Evolutionary conservation across 2,113 vertebrate genomes (phyloP).

Genomic region (Lathamus discolor): DNA sequence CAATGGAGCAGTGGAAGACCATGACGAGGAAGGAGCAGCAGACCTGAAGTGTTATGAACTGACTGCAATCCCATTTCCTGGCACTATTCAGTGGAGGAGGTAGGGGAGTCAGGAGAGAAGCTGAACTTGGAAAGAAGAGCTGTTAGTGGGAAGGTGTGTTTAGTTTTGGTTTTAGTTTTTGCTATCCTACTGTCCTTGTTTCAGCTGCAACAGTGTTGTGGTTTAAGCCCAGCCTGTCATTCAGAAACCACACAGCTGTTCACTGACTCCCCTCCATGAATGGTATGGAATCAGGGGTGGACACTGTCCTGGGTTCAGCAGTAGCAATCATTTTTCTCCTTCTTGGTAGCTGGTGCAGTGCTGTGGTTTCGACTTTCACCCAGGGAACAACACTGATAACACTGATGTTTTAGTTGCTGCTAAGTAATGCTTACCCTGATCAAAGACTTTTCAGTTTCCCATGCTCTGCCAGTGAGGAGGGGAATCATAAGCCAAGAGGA

Average conservation of each 20-base stretch:
- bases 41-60: background rate
- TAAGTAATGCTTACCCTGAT: background rate
- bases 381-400: background rate
- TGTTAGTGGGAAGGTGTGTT: background rate
- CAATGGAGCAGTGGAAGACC: background rate
- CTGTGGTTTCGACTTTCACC: background rate
- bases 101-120: background rate
- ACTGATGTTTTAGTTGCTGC: background rate
- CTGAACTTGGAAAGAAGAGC: background rate
- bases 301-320: background rate
- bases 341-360: background rate
- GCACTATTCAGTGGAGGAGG: background rate
- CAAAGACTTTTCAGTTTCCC: background rate
- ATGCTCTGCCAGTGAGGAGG: background rate
- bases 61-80: background rate
- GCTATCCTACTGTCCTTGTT: background rate
- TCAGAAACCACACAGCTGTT: too few relatives aligned
- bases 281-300: too few relatives aligned
- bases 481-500: background rate
- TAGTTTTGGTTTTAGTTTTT: background rate
- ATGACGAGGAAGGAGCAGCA: background rate
- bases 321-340: background rate
- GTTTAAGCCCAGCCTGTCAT: too few relatives aligned
- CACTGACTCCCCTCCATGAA: too few relatives aligned
- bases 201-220: background rate